A percentile compares a stretch with the other conserved stretches of the same genome.
phyloP scores from a whole-genome alignment of 2,797 vertebrate genomes.

The Mus minutoides region DNA sequence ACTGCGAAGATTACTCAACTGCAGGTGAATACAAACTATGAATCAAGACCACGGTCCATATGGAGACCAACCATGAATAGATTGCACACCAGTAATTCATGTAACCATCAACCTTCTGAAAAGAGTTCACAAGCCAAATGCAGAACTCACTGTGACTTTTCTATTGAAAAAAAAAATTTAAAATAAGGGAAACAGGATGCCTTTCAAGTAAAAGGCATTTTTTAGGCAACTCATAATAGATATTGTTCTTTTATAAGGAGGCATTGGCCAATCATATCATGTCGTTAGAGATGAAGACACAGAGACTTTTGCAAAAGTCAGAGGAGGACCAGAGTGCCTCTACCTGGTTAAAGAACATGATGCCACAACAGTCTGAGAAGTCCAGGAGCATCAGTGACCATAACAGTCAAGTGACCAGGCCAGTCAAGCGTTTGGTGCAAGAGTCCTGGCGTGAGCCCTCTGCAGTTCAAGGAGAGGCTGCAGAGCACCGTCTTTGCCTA shows the following conservation, averaged over 20 bases:
- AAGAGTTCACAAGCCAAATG: not conserved
- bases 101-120: not conserved
- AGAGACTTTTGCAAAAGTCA: not conserved
- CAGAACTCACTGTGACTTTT: not conserved
- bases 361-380: not conserved
- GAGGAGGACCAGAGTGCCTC: rapidly evolving
- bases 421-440: not conserved
- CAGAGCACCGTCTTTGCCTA: not conserved
- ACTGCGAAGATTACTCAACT: not conserved
- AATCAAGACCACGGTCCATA: not conserved
- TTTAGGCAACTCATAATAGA: not conserved
- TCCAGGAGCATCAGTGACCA: not conserved
- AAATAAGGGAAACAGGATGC: not conserved
- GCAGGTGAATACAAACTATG: not conserved
- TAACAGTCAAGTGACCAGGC: rapidly evolving
- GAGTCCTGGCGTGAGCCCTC: not conserved
- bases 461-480: not conserved
- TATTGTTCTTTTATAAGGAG: not conserved
- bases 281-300: rapidly evolving
- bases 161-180: too few relatives aligned
- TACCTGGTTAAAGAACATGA: rapidly evolving
- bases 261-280: rapidly evolving
- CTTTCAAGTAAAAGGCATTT: not conserved
- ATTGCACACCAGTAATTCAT: too few relatives aligned
- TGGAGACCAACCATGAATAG: not conserved